Evolutionary conservation across 2,113 vertebrate species (phyloP).

Genomic region (Smithornis capensis): DNA sequence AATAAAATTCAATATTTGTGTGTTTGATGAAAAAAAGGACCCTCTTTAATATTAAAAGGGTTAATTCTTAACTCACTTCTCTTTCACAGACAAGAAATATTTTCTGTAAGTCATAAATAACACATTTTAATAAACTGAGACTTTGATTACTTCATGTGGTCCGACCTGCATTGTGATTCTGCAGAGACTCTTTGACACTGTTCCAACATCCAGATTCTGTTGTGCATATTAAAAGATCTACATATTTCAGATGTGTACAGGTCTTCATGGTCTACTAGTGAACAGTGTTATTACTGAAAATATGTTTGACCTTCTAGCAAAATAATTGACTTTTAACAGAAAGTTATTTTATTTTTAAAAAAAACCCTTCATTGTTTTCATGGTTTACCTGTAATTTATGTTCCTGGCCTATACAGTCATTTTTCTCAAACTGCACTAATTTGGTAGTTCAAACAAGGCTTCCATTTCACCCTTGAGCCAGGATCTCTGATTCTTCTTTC

Average conservation of each 20-base stretch:
- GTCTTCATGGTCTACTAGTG: constrained; percentile 74
- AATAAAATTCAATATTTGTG: constrained; percentile 17
- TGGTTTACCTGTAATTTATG: constrained; percentile 64
- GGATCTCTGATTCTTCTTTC: constrained; percentile 47
- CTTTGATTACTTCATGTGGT: constrained; percentile 73
- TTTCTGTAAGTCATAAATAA: constrained; percentile 76
- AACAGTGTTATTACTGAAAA: constrained; percentile 60
- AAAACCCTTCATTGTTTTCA: constrained; percentile 51
- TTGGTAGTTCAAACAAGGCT: constrained; percentile 44
- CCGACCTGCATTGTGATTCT: constrained; percentile 58
- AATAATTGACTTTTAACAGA: constrained; percentile 60
- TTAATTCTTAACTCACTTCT: constrained; percentile 68
- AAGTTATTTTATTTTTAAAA: constrained; percentile 16
- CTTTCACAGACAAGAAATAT: constrained; percentile 59
- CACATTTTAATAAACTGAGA: constrained; percentile 62
- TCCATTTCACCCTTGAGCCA: constrained; percentile 21
- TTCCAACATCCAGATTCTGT: constrained; percentile 57
- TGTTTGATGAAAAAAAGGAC: neutral
- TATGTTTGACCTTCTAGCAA: constrained; percentile 48
- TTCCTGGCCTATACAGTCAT: neutral
- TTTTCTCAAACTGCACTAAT: constrained; percentile 12
- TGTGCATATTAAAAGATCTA: constrained; percentile 55
- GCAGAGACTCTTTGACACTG: constrained; percentile 62
- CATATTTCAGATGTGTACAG: constrained; percentile 42
- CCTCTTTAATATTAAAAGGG: constrained; percentile 58